Evolutionary conservation across 2,888 invertebrate genomes (phyloP).

Genomic region (Silvanus unidentatus): DNA sequence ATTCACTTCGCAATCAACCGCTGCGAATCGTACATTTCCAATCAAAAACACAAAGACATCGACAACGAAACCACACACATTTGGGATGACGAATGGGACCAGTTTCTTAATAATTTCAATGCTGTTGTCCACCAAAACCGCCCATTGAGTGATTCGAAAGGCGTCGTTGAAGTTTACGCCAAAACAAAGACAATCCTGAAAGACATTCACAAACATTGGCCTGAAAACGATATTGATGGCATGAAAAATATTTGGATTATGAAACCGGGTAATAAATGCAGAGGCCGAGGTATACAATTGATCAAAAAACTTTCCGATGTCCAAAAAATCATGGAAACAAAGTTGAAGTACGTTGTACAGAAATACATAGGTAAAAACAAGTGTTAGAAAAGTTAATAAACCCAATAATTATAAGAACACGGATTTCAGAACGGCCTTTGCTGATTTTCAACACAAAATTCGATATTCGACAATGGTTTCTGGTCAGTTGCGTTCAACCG

Average conservation of each 20-base stretch:
- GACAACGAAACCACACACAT: conserved; percentile 54
- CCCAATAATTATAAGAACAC: no score
- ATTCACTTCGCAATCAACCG: conserved; percentile 78
- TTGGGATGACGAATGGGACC: conserved; percentile 88
- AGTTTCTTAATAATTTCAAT: conserved; percentile 67
- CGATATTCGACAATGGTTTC: conserved; percentile 93
- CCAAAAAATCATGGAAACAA: conserved; percentile 60
- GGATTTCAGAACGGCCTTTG: conserved; percentile 72
- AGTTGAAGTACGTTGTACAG: conserved; percentile 84
- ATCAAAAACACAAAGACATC: conserved; percentile 69
- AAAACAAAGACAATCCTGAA: conserved; percentile 58
- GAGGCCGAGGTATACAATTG: conserved; percentile 83
- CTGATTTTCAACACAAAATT: conserved; percentile 88
- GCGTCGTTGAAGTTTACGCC: conserved; percentile 29
- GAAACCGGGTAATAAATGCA: conserved; percentile 89
- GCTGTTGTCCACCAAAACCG: conserved; percentile 60
- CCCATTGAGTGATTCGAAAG: conserved; percentile 24
- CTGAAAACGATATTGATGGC: conserved; percentile 80
- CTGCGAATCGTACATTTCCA: conserved; percentile 69
- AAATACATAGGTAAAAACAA: conserved; percentile 81
- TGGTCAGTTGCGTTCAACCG: conserved; percentile 86
- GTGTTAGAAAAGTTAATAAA: no score
- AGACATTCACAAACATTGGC: conserved; percentile 67
- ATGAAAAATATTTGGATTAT: conserved; percentile 88
- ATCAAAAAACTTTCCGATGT: conserved; percentile 85